Evolutionary conservation across 2,888 invertebrate species (phyloP).

Genomic region (Aphodius granarius): DNA sequence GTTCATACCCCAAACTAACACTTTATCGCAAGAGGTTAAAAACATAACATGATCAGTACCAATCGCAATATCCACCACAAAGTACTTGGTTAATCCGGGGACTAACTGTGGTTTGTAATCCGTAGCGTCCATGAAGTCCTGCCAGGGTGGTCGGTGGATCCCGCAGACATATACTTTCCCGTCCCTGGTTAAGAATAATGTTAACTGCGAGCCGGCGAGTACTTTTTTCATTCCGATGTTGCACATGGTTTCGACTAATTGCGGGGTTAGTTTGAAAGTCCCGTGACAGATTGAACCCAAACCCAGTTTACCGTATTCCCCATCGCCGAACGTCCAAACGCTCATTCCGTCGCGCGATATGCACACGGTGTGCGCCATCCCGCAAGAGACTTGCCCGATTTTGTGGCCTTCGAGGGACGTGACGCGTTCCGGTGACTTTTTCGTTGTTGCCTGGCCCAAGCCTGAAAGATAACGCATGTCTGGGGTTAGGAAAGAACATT

Average conservation of each 20-base stretch:
- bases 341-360: slow-evolving; percentile 60
- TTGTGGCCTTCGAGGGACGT: slow-evolving; percentile 55
- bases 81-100: slow-evolving; percentile 54
- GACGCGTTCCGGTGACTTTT: slow-evolving; percentile 63
- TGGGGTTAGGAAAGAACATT: not conserved
- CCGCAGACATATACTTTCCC: slow-evolving; percentile 65
- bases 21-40: slow-evolving; percentile 59
- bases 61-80: slow-evolving; percentile 61
- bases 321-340: slow-evolving; percentile 68
- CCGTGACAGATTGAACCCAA: slow-evolving; percentile 48
- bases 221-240: slow-evolving; percentile 61
- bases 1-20: slow-evolving; percentile 67
- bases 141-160: slow-evolving; percentile 62
- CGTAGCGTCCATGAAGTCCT: slow-evolving; percentile 54
- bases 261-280: slow-evolving; percentile 55
- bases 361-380: slow-evolving; percentile 66
- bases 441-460: slow-evolving; percentile 62
- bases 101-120: slow-evolving; percentile 60
- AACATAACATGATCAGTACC: slow-evolving; percentile 65
- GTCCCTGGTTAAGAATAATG: slow-evolving; percentile 62
- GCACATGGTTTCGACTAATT: slow-evolving; percentile 59
- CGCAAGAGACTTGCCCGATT: slow-evolving; percentile 63
- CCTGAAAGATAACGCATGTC: not conserved
- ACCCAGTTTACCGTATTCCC: slow-evolving; percentile 65
- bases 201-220: slow-evolving; percentile 66